Conservation (phyloP, 2,888 invertebrate species). For the Oligia latruncula region DNA sequence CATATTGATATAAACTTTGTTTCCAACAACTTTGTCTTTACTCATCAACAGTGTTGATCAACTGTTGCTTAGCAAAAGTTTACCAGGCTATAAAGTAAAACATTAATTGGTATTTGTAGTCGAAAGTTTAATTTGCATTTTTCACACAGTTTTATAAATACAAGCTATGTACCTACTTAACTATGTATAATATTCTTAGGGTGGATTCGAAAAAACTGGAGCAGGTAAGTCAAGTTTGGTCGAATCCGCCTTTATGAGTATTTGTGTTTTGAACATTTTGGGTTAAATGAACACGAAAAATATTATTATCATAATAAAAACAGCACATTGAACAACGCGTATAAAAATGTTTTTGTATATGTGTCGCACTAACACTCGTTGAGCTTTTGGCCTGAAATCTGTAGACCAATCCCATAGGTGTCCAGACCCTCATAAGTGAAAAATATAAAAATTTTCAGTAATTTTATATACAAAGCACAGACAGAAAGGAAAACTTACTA, state of each 20-base stretch:
- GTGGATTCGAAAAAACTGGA: conserved; percentile 11
- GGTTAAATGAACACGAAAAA: conserved; percentile 43
- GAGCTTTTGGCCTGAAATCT: conserved; percentile 31
- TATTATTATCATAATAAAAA: conserved; percentile 34
- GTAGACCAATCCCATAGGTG: conserved; percentile 23
- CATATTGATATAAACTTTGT: too few species aligned
- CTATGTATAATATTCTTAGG: conserved; percentile 27
- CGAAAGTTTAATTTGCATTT: conserved; percentile 64
- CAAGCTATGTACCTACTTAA: conserved; percentile 5
- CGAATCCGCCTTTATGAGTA: neutral
- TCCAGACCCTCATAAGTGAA: conserved; percentile 41
- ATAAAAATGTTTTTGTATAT: conserved; percentile 39
- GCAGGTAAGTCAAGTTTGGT: neutral
- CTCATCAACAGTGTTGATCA: too few species aligned
- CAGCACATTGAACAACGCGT: conserved; percentile 30
- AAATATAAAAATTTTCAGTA: conserved; percentile 70
- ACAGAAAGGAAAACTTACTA: conserved; percentile 31
- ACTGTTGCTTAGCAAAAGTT: too few species aligned
- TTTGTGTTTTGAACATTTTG: conserved; percentile 11
- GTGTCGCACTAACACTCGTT: conserved; percentile 24
- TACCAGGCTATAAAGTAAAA: conserved; percentile 38
- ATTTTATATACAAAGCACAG: conserved; percentile 81
- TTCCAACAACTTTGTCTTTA: too few species aligned
- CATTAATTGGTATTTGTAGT: conserved; percentile 48
- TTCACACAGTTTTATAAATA: conserved; percentile 54